A percentile compares a stretch with the other conserved stretches of the same genome.
These are phyloP conservation scores for Hydroisotoma schaefferi DNA, from an alignment of 2,888 invertebrate genomes.

Conservation along the genomic window DNA sequence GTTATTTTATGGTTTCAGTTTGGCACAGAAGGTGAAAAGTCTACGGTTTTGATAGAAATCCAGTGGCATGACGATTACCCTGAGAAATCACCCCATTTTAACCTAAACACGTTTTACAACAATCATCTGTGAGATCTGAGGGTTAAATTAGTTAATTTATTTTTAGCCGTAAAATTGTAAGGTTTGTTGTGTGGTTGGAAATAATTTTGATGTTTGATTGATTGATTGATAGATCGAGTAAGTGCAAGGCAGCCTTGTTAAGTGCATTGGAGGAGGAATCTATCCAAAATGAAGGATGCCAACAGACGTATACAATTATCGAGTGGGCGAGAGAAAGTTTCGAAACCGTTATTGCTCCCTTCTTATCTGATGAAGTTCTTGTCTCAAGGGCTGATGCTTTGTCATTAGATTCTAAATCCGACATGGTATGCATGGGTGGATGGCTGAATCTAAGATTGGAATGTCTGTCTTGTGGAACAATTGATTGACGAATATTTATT, in stretches of 20 bases:
- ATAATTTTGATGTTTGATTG: background rate
- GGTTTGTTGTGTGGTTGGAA: too few relatives aligned
- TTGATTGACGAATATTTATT: background rate
- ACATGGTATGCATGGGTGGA: background rate
- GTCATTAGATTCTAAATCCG: background rate
- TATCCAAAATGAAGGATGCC: constrained; percentile 78
- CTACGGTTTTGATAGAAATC: constrained; percentile 83
- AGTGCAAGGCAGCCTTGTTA: constrained; percentile 68
- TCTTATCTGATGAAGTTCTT: constrained; percentile 55
- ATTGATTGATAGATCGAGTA: constrained; percentile 58
- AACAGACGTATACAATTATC: constrained; percentile 92
- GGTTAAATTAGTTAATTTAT: too few relatives aligned
- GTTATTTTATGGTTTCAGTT: constrained; percentile 59
- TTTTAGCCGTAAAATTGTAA: too few relatives aligned
- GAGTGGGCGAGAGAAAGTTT: constrained; percentile 84
- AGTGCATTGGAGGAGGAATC: constrained; percentile 65
- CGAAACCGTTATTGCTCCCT: constrained; percentile 65
- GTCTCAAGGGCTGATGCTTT: background rate
- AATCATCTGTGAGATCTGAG: constrained; percentile 82
- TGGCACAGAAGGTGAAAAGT: constrained; percentile 70
- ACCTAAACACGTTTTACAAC: constrained; percentile 89
- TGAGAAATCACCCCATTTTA: constrained; percentile 71
- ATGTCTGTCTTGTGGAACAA: background rate
- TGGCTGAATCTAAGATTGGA: background rate
- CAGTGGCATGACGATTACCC: constrained; percentile 85